Base-by-base conservation (phyloP, 1,140 invertebrate species). In the Cotesia typhae region DNA sequence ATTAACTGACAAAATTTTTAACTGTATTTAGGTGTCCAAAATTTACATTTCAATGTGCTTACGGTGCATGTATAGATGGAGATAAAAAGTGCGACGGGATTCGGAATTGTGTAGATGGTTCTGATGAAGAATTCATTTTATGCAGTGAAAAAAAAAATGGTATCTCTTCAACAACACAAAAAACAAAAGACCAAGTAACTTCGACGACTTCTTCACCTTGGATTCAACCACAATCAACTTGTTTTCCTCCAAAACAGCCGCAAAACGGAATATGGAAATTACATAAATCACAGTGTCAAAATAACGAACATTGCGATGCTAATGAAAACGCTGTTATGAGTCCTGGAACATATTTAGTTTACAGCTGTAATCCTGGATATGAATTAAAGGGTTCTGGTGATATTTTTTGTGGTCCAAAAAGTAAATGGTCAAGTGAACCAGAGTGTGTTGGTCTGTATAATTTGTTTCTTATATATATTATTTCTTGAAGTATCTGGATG, bases 61-160 rank as follows among this genome's bases (percentile, higher is more conserved):
- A 90, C 67, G 90, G 92, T 7, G 88, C 85, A 5, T 92, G 91
- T 75, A 89, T 92, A 5, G 81, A 87, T 12, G 82, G 82, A 2
- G 80, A 89, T 70, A 75, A 85, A 3, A 87, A 84, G 52, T 92
- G 91, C 76, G 87, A 94, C 79, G 87, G 88, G 1, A 75, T 81
- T 4, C 74, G 66, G 36, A 87, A 94, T 71, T 95, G 93, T 80
- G 80, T 79, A 0, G 91, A 93, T 82, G 88, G 89, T 7, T 92
- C 92, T 0, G 94, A 96, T 80, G 94, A 93, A 73, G 76, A 81
- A 76, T 68, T 72, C 9, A 17, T 2, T n/a, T 35, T 78, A 3
- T 85, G 84, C 66, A 4, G 7, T 61, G 20, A 4, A 3, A 17
- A 17, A 28, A 53, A 3, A 53, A 53, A 51, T 4, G 37, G 20